Percentiles rank a stretch among this genome's conserved stretches.
Conservation (phyloP, 2,113 vertebrate genomes). For the Tragelaphus buxtoni region DNA sequence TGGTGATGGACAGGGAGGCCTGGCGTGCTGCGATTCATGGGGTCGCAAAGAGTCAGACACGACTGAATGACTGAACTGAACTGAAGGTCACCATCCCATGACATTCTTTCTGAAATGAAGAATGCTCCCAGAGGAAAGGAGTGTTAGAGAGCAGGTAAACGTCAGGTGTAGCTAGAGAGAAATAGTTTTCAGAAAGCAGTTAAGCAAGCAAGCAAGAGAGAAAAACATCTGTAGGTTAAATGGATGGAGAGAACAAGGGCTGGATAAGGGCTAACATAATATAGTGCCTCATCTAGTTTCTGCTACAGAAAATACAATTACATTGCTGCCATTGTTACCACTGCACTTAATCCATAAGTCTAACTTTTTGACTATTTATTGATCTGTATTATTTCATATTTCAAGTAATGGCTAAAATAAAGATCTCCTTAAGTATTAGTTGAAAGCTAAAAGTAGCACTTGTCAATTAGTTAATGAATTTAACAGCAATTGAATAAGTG, state of each 20-base stretch:
- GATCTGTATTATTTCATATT: not conserved
- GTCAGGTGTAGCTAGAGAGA: not conserved
- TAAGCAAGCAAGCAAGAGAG: not conserved
- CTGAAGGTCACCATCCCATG: accelerated
- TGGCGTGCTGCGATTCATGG: too few species aligned
- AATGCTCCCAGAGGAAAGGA: not conserved
- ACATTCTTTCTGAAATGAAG: not conserved
- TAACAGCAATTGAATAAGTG: not conserved
- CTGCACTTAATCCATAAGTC: not conserved
- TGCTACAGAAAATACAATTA: not conserved
- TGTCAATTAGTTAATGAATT: not conserved
- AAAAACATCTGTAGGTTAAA: not conserved
- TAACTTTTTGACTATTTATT: not conserved
- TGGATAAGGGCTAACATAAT: not conserved
- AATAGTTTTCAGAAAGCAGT: not conserved
- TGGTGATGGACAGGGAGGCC: too few species aligned
- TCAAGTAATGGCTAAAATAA: not conserved
- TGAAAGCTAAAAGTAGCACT: not conserved
- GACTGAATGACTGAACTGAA: too few species aligned
- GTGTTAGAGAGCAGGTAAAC: not conserved
- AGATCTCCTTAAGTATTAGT: not conserved
- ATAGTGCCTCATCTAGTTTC: not conserved
- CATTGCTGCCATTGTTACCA: not conserved
- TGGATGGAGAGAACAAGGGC: not conserved
- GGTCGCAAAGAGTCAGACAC: accelerated